phyloP scores from a whole-genome alignment of 2,888 invertebrate species.

The Clostera curtula region DNA sequence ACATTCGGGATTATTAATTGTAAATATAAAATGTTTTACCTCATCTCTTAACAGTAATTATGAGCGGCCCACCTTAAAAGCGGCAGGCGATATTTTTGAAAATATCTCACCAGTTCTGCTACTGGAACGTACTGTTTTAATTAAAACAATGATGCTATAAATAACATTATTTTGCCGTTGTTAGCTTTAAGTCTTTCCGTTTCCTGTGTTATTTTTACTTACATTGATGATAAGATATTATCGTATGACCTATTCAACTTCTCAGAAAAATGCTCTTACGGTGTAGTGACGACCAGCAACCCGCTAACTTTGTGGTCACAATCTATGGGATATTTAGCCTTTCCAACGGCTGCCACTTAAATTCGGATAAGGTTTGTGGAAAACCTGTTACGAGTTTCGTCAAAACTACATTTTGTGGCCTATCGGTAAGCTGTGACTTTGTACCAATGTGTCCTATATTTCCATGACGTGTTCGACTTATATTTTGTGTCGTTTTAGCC shows the following conservation, averaged over 20 bases:
- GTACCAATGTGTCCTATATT: too few species aligned
- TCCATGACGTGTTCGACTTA: background rate
- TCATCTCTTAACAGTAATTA: too few species aligned
- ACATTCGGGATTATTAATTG: too few species aligned
- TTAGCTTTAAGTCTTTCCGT: background rate
- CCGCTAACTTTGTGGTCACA: slow-evolving; percentile 71
- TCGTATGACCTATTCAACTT: too few species aligned
- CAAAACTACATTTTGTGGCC: slow-evolving; percentile 47
- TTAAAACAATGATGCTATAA: too few species aligned
- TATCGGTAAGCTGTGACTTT: slow-evolving; percentile 32
- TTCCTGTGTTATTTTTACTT: slow-evolving; percentile 1
- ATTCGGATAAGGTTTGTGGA: slow-evolving; percentile 29
- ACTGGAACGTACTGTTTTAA: too few species aligned
- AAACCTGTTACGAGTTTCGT: slow-evolving; percentile 49
- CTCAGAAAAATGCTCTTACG: slow-evolving; percentile 81
- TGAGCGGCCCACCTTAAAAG: too few species aligned
- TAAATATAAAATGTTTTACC: too few species aligned
- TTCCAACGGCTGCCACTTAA: slow-evolving; percentile 28
- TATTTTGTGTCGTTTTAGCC: too few species aligned
- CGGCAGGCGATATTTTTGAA: too few species aligned
- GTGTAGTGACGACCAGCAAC: slow-evolving; percentile 68
- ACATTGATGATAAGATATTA: too few species aligned
- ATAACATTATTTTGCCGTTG: background rate
- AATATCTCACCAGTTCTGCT: too few species aligned
- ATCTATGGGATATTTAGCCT: slow-evolving; percentile 68